Evolutionary conservation across 2,888 invertebrate species (phyloP).

Genomic region (Phyllotreta cruciferae): DNA sequence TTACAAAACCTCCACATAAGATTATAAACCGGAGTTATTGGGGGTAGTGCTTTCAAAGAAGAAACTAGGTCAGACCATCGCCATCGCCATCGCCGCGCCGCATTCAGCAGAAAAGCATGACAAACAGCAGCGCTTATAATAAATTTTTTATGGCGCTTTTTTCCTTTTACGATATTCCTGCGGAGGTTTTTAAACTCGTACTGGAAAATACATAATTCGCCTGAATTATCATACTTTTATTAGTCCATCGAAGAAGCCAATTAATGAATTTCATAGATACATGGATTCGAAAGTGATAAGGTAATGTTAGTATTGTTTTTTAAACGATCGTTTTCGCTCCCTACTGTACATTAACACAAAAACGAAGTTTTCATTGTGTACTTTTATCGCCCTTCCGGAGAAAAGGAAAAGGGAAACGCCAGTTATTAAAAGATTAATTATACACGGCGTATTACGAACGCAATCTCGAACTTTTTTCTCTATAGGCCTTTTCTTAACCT

Average conservation of each 20-base stretch:
- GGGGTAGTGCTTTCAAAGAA: slow-evolving; percentile 25
- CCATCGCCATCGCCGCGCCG: not conserved
- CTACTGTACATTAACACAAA: too few species aligned
- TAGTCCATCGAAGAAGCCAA: not conserved
- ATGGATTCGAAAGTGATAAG: too few species aligned
- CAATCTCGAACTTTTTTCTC: too few species aligned
- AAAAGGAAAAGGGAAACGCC: too few species aligned
- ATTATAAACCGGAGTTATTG: slow-evolving; percentile 28
- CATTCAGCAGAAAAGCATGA: slow-evolving; percentile 26
- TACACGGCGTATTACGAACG: too few species aligned
- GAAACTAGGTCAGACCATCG: slow-evolving; percentile 26
- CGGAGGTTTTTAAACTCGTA: slow-evolving; percentile 18
- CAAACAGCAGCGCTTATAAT: slow-evolving; percentile 26
- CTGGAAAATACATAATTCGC: slow-evolving; percentile 5
- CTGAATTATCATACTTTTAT: slow-evolving; percentile 6
- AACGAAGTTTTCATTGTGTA: too few species aligned
- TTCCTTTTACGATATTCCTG: slow-evolving; percentile 16
- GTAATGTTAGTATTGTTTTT: too few species aligned
- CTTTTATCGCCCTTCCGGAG: too few species aligned
- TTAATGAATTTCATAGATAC: too few species aligned
- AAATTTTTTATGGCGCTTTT: slow-evolving; percentile 27
- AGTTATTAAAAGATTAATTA: too few species aligned
- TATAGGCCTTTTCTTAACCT: too few species aligned
- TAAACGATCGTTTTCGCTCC: too few species aligned
- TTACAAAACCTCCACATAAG: slow-evolving; percentile 23